Evolutionary conservation across 2,797 vertebrate genomes (phyloP).

Genomic region (Anabas testudineus): DNA sequence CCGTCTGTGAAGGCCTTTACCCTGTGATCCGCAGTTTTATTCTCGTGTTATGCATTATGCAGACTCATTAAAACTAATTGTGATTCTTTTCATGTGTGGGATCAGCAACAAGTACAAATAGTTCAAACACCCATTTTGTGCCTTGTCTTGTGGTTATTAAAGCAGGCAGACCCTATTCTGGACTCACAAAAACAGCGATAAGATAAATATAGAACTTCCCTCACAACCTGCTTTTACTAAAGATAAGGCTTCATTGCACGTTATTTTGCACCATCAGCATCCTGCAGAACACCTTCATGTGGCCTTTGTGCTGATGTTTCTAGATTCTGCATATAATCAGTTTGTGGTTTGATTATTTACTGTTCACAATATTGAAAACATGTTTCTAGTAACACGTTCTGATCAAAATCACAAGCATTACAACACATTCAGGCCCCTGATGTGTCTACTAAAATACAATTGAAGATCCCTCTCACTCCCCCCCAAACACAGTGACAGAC

Average conservation of each 20-base stretch:
- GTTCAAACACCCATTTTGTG: conserved; percentile 4
- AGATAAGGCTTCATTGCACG: not conserved
- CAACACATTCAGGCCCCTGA: not conserved
- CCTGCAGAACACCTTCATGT: too few species aligned
- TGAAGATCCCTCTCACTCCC: too few species aligned
- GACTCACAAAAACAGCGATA: conserved; percentile 26
- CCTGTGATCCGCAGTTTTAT: conserved; percentile 23
- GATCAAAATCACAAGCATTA: not conserved
- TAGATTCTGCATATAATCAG: not conserved
- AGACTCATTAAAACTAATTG: conserved; percentile 56
- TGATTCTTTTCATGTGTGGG: conserved; percentile 31
- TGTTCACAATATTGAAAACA: not conserved
- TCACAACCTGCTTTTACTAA: not conserved
- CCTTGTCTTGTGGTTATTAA: conserved; percentile 1
- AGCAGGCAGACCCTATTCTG: conserved; percentile 11
- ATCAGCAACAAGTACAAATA: conserved; percentile 21
- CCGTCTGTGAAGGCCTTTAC: conserved; percentile 31
- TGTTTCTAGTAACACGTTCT: not conserved
- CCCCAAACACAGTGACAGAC: too few species aligned
- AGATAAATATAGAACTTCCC: conserved; percentile 9
- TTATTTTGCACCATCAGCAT: conserved; percentile 2
- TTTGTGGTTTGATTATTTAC: not conserved
- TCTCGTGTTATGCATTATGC: conserved; percentile 26
- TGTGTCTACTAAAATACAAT: not conserved
- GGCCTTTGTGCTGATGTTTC: not conserved